phyloP scores from a whole-genome alignment of 2,888 invertebrate species.

The Plemyria rubiginata region DNA sequence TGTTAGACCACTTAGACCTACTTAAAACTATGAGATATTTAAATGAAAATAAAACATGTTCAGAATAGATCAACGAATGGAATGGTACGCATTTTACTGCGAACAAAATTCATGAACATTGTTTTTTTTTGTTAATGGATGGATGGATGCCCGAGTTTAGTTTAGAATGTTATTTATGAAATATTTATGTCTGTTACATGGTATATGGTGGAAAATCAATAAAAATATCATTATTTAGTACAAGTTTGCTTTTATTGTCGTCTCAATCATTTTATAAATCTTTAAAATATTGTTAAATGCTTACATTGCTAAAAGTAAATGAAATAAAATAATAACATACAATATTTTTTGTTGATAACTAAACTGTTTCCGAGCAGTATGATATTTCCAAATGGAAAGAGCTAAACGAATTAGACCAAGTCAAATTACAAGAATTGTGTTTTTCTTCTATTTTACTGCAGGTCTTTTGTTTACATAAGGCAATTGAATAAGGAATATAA shows the following conservation, averaged over 20 bases:
- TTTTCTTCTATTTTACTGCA: too few relatives aligned
- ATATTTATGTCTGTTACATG: conserved; percentile 40
- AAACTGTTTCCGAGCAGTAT: too few relatives aligned
- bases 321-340: conserved; percentile 8
- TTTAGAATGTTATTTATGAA: conserved; percentile 18
- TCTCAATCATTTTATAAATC: conserved; percentile 23
- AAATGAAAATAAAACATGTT: too few relatives aligned
- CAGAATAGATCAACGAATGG: too few relatives aligned
- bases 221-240: conserved; percentile 62
- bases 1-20: too few relatives aligned
- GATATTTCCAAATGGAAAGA: too few relatives aligned
- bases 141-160: conserved; percentile 2
- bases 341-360: neutral
- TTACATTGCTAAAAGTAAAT: conserved; percentile 13
- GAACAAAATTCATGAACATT: neutral
- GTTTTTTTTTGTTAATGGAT: neutral
- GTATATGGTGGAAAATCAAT: conserved; percentile 80
- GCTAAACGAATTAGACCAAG: too few relatives aligned
- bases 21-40: too few relatives aligned
- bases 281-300: conserved; percentile 24
- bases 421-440: too few relatives aligned
- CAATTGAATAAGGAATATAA: too few relatives aligned
- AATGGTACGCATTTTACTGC: neutral
- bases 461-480: too few relatives aligned
- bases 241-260: conserved; percentile 45